Conservation (phyloP, 64 coral and sea anemone genomes). For the Exaiptasia diaphana region DNA sequence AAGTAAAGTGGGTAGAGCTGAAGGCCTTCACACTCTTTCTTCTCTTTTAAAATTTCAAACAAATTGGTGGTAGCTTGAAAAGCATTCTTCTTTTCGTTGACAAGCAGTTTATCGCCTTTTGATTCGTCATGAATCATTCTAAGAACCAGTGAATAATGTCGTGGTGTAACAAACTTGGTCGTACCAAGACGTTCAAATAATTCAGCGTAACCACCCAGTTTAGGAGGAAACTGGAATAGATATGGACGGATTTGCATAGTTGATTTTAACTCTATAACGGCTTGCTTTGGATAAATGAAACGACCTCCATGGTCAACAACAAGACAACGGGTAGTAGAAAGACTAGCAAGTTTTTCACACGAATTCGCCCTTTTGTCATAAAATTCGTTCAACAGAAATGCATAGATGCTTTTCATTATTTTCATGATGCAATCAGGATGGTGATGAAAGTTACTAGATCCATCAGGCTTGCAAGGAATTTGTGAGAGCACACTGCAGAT, state of each 20-base stretch:
- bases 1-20: background rate
- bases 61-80: constrained; percentile 51
- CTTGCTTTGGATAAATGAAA: constrained; percentile 40
- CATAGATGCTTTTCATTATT: constrained; percentile 32
- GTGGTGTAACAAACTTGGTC: background rate
- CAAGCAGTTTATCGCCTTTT: background rate
- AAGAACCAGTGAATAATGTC: constrained; percentile 55
- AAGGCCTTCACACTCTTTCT: background rate
- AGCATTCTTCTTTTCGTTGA: constrained; percentile 23
- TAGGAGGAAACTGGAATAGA: constrained; percentile 31
- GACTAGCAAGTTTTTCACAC: background rate
- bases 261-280: constrained; percentile 10
- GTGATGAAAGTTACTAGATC: background rate
- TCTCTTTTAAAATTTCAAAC: constrained; percentile 16
- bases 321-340: background rate
- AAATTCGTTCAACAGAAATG: background rate
- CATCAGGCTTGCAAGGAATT: background rate
- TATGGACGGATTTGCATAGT: constrained; percentile 42
- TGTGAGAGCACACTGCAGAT: background rate
- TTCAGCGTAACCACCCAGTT: constrained; percentile 8
- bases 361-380: background rate
- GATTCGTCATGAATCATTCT: background rate
- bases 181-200: constrained; percentile 38
- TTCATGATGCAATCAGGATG: background rate
- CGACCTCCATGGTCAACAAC: constrained; percentile 21